These are phyloP conservation scores for Chrysocyon brachyurus DNA, from an alignment of 2,797 vertebrate species.

Conservation along the genomic window DNA sequence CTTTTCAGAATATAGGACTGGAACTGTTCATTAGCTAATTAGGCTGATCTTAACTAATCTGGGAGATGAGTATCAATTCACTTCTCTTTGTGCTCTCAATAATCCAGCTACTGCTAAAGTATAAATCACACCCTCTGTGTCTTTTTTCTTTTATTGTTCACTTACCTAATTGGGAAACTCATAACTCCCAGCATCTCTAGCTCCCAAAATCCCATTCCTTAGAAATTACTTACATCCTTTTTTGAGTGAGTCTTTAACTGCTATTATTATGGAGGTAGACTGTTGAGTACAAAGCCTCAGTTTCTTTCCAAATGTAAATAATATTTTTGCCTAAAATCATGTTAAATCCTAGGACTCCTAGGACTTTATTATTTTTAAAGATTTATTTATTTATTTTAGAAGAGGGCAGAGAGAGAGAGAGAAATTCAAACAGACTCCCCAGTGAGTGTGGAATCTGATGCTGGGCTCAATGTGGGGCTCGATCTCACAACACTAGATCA, in stretches of 20 bases:
- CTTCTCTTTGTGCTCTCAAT: slow-evolving; percentile 61
- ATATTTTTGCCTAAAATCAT: not conserved
- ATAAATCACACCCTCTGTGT: not conserved
- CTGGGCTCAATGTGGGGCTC: not conserved
- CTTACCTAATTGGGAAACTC: not conserved
- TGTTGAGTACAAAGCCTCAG: not conserved
- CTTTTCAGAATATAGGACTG: slow-evolving; percentile 54
- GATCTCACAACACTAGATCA: not conserved
- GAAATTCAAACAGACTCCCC: not conserved
- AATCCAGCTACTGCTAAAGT: not conserved
- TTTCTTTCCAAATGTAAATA: slow-evolving; percentile 15
- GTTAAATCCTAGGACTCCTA: not conserved
- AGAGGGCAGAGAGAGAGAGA: not conserved
- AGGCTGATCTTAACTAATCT: slow-evolving; percentile 79
- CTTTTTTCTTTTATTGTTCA: not conserved
- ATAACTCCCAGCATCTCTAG: not conserved
- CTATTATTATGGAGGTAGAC: not conserved
- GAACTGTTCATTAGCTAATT: slow-evolving; percentile 81
- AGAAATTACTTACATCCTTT: not conserved
- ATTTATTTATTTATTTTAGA: not conserved
- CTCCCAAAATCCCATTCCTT: not conserved
- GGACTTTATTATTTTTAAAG: not conserved
- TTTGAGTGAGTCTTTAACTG: not conserved
- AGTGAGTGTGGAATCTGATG: not conserved
- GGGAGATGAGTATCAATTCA: slow-evolving; percentile 77